Conservation (phyloP, 1,140 invertebrate genomes). For the Zaprionus davidi region DNA sequence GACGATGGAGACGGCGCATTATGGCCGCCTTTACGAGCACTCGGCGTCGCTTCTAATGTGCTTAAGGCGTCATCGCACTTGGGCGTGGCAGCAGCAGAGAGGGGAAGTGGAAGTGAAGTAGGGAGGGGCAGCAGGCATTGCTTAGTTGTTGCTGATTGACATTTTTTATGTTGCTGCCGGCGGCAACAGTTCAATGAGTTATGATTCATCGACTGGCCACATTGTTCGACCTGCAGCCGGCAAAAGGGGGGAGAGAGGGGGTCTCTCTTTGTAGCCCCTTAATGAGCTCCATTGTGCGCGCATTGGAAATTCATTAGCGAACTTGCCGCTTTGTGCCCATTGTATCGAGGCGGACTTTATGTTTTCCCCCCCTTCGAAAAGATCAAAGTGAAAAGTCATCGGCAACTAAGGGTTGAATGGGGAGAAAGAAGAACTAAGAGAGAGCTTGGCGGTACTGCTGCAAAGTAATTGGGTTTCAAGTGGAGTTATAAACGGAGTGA, state of each 20-base stretch:
- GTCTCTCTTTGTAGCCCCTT: slow-evolving; percentile 9
- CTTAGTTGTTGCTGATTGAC: slow-evolving; percentile 61
- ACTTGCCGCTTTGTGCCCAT: slow-evolving; percentile 15
- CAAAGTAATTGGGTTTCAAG: slow-evolving; percentile 5
- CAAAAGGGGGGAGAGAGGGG: not conserved
- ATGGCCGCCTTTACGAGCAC: slow-evolving; percentile 72
- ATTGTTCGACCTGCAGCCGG: not conserved
- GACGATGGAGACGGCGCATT: slow-evolving; percentile 60
- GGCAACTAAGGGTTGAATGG: slow-evolving; percentile 1
- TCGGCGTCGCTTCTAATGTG: slow-evolving; percentile 47
- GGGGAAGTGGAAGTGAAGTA: not conserved
- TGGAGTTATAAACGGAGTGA: not conserved
- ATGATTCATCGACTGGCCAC: slow-evolving; percentile 52
- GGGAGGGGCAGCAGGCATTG: not conserved
- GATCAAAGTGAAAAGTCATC: slow-evolving; percentile 17
- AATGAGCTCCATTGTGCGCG: slow-evolving; percentile 65
- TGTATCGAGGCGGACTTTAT: slow-evolving; percentile 4
- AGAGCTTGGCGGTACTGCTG: not conserved
- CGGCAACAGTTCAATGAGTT: slow-evolving; percentile 76
- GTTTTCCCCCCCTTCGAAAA: not conserved
- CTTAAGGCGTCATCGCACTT: slow-evolving; percentile 44
- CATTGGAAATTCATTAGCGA: slow-evolving; percentile 70
- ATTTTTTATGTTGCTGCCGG: slow-evolving; percentile 63
- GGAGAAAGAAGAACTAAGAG: too few species aligned
- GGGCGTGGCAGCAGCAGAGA: not conserved